These are phyloP conservation scores for Euspilapteryx auroguttella DNA, from an alignment of 2,888 invertebrate genomes.

Conservation along the genomic window DNA sequence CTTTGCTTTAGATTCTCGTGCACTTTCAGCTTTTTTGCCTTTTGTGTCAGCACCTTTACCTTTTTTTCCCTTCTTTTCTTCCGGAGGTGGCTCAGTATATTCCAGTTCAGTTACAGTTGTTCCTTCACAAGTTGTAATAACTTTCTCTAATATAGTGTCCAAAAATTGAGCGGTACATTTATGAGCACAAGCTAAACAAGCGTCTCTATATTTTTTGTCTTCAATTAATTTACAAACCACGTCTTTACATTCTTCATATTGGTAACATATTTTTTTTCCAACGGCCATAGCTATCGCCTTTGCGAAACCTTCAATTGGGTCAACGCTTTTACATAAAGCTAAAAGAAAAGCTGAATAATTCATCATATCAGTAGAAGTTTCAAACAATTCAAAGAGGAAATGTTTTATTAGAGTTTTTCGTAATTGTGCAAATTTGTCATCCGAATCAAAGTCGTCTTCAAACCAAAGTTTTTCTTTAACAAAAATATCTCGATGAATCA, in stretches of 20 bases:
- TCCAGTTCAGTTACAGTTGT: conserved; percentile 32
- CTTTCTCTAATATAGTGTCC: conserved; percentile 23
- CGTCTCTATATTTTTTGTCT: conserved; percentile 33
- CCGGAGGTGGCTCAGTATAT: conserved; percentile 17
- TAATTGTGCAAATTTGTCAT: conserved; percentile 18
- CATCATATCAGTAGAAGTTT: conserved; percentile 35
- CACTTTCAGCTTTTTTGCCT: conserved; percentile 20
- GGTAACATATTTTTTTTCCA: conserved; percentile 54
- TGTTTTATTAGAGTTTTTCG: conserved; percentile 45
- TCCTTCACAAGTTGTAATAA: conserved; percentile 30
- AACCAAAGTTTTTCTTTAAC: conserved; percentile 32
- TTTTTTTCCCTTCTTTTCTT: conserved; percentile 22
- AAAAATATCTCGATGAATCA: conserved; percentile 29
- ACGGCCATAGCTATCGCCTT: conserved; percentile 59
- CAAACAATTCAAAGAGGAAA: conserved; percentile 60
- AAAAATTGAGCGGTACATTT: conserved; percentile 29
- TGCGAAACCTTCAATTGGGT: conserved; percentile 57
- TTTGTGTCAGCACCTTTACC: conserved; percentile 16
- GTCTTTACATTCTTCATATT: conserved; percentile 42
- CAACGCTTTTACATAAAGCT: conserved; percentile 62
- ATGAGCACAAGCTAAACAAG: conserved; percentile 28
- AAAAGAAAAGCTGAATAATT: conserved; percentile 67
- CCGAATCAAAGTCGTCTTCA: conserved; percentile 25
- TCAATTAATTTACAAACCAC: conserved; percentile 38
- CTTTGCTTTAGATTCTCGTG: conserved; percentile 18